Evolutionary conservation across 2,797 vertebrate species (phyloP), one percentile per base, ranked within the genome.

Genomic region (Meriones psammophilus): DNA sequence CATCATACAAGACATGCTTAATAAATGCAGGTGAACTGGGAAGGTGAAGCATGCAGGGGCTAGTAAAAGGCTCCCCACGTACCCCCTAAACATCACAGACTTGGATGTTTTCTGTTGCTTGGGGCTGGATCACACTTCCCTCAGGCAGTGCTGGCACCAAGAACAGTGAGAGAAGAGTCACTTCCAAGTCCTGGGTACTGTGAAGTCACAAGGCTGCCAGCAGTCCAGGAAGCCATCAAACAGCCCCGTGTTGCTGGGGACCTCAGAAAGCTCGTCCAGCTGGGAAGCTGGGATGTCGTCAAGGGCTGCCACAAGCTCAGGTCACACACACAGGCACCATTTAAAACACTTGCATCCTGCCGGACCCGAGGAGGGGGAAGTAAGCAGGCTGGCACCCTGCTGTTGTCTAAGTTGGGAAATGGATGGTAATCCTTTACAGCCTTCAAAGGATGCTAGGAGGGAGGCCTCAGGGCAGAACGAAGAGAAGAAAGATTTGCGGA

Each of bases 381-480:
- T 50, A 42, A 39, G 20, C 68, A n/a, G 30, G 46, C 54, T 9
- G 13, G 88, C 81, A 86, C 24, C 1, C 13, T 78, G 73, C 73
- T 1, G 0, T 17, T 7, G 30, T 30, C 66, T 20, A 14, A 1
- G 3, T 17, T 8, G 20, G 26, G 66, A 26, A 56, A 46, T 1
- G 0, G 24, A n/a, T 0, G 36, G 3, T 3, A 14, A 15, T 0
- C 0, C n/a, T 56, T 26, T 17, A n/a, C 50, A 14, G 3, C 64
- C 39, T 9, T 79, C 79, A 5, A 26, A 79, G 0, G 86, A 36
- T 39, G 85, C 14, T 28, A 74, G 54, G 8, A 26, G 17, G 30
- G 46, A 42, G 33, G 56, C 9, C 2, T 1, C 18, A 4, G 18
- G 50, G 50, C 0, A 22, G 30, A 33, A 66, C 1, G 22, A 50